phyloP scores from a whole-genome alignment of 1,140 invertebrate genomes.

The Chionoecetes opilio region DNA sequence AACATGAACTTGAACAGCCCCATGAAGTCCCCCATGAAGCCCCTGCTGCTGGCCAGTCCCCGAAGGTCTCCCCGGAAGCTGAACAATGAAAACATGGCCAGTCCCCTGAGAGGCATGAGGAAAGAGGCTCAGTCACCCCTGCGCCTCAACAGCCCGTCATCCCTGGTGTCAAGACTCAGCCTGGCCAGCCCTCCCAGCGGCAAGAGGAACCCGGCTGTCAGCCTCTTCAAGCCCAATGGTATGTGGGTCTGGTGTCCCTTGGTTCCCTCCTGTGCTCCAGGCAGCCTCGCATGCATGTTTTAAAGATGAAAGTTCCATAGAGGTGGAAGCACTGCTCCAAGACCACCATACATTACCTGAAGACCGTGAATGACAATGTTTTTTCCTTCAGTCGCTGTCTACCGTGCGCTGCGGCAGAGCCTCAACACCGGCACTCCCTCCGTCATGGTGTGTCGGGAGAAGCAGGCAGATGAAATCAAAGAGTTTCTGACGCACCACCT shows the following conservation, averaged over 20 bases:
- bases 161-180: conserved; percentile 70
- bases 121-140: conserved; percentile 54
- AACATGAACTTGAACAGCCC: conserved; percentile 30
- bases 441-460: conserved; percentile 90
- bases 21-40: conserved; percentile 53
- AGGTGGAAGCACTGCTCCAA: no score
- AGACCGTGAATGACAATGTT: neutral
- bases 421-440: conserved; percentile 89
- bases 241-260: conserved; percentile 35
- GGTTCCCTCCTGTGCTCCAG: neutral
- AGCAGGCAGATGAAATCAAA: conserved; percentile 89
- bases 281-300: neutral
- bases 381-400: conserved; percentile 57
- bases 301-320: no score
- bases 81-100: conserved; percentile 47
- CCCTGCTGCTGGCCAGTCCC: conserved; percentile 35
- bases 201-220: conserved; percentile 37
- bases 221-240: conserved; percentile 66
- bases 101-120: conserved; percentile 46
- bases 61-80: conserved; percentile 66
- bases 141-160: conserved; percentile 59
- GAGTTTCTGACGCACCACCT: conserved; percentile 89
- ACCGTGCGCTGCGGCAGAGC: conserved; percentile 84
- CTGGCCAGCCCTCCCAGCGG: conserved; percentile 46
- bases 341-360: no score